Evolutionary conservation across 2,113 vertebrate species (phyloP).

Genomic region (Ctenomys sociabilis): DNA sequence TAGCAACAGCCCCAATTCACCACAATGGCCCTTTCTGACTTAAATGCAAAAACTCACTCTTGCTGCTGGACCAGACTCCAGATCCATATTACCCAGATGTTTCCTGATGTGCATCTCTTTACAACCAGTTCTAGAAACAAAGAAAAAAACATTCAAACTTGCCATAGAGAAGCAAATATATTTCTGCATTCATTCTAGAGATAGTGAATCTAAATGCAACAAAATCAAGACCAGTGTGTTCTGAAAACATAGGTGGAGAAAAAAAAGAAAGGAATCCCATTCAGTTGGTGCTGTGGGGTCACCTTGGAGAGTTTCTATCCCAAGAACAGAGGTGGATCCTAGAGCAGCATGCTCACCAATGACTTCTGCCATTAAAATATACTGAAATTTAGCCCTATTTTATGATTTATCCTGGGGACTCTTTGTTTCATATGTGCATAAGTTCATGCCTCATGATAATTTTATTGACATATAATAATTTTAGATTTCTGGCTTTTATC

Average conservation of each 20-base stretch:
- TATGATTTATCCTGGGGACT: neutral
- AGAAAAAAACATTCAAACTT: constrained; percentile 15
- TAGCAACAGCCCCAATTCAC: neutral
- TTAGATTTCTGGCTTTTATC: constrained; percentile 25
- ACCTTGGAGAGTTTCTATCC: neutral
- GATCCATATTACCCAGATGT: neutral
- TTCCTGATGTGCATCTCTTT: neutral
- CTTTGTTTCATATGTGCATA: constrained; percentile 1
- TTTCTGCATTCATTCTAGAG: constrained; percentile 13
- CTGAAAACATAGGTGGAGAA: neutral
- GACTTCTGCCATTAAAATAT: constrained; percentile 42
- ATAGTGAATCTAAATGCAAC: constrained; percentile 3
- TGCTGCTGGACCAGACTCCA: neutral
- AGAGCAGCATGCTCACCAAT: neutral
- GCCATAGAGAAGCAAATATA: neutral
- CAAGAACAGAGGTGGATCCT: neutral
- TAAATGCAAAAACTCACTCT: constrained; percentile 5
- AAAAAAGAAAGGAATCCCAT: neutral
- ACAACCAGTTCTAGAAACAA: constrained; percentile 24
- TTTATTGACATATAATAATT: constrained; percentile 35
- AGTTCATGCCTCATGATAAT: neutral
- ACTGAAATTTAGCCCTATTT: neutral
- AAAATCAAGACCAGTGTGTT: constrained; percentile 24
- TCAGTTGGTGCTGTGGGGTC: neutral
- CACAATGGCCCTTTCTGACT: constrained; percentile 21